Conservation (phyloP, 2,797 vertebrate genomes). For the Pterois miles region DNA sequence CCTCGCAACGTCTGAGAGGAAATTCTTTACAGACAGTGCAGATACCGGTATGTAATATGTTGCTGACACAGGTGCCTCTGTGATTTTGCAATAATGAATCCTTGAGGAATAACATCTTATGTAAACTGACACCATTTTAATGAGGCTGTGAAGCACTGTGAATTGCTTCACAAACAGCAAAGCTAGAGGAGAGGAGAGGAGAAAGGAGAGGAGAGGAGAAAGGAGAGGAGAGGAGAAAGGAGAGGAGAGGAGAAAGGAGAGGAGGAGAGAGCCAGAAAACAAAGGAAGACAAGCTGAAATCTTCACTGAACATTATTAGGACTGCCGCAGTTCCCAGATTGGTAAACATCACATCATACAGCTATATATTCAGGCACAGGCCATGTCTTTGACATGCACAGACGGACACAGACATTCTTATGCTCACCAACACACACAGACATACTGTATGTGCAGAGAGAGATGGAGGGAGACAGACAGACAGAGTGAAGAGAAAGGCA, state of each 20-base stretch:
- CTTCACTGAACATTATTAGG: conserved; percentile 41
- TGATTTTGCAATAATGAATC: conserved; percentile 12
- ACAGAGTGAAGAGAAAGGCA: conserved; percentile 45
- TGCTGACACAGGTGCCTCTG: conserved; percentile 29
- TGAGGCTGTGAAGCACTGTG: conserved; percentile 40
- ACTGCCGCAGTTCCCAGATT: conserved; percentile 26
- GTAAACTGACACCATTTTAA: conserved; percentile 74
- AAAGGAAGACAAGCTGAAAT: conserved; percentile 52
- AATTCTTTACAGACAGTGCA: conserved; percentile 20
- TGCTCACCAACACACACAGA: conserved; percentile 41
- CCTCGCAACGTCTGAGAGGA: conserved; percentile 4
- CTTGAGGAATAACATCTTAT: conserved; percentile 50
- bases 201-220: conserved; percentile 4
- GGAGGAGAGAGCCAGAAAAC: conserved; percentile 40
- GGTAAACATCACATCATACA: conserved; percentile 26
- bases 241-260: not conserved
- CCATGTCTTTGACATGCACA: conserved; percentile 43
- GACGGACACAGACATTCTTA: conserved; percentile 36
- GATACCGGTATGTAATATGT: not conserved
- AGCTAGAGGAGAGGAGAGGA: conserved; percentile 17
- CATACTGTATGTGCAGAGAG: conserved; percentile 18
- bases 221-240: conserved; percentile 13
- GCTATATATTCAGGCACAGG: conserved; percentile 28
- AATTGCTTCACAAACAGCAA: conserved; percentile 48
- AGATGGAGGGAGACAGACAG: conserved; percentile 34